Base-by-base conservation (phyloP, 2,797 vertebrate genomes). In the Basileuterus tristriatus region DNA sequence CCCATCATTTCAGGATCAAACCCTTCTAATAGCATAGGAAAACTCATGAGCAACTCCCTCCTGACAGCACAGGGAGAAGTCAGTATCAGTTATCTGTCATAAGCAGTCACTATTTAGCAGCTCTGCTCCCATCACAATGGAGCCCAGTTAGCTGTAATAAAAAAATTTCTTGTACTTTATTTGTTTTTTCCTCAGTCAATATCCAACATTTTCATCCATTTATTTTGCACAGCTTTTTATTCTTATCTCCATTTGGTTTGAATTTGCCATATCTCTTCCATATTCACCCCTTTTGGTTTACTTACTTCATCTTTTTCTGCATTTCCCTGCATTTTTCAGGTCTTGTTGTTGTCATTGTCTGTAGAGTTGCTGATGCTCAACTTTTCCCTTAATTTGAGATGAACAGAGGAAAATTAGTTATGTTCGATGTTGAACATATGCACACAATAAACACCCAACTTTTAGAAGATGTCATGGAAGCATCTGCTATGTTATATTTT, bases 331-430 rank as follows among this genome's bases (percentile, higher is more conserved):
- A 44, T 85, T 91, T 67, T 90, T 36, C 74, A 89, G 56, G 44
- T 81, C 49, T 90, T 69, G 41, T 72, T 68, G 41, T 87, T 95
- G 46, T 77, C 87, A 79, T 87, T 93, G 81, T 87, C 84, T 92
- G 26, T 15, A 87, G 56, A 84, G 74, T 23, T 83, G 74, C 87
- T 68, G 87, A 88, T 58, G 76, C 63, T 91, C 83, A 19, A 63
- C 53, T 95, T 95, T 90, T 89, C 26, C 26, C 60, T 95, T 97
- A 89, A 94, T 95, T 82, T 80, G 84, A 87, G 80, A 92, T 82
- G 83, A 96, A 96, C 81, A 90, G 85, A 96, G 75, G 69, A 94
- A 96, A 95, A 94, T 89, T 93, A 97, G 94, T 97, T 96, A 87
- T 62, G 65, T 89, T 94, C 60, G 12, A 90, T 93, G 76, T 79